Conservation (phyloP, 2,888 invertebrate species). For the Oscheius sp. region DNA sequence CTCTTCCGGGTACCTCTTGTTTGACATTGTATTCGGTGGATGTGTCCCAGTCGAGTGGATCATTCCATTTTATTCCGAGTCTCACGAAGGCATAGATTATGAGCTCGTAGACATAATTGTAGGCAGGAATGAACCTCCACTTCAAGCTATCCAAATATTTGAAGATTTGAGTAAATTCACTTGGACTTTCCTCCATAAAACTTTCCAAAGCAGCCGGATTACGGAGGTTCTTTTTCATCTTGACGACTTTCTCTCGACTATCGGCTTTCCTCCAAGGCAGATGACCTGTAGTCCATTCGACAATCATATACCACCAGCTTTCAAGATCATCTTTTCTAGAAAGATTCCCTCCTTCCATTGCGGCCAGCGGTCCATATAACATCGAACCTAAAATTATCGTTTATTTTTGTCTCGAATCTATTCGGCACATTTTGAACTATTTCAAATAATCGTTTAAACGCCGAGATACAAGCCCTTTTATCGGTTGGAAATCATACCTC, state of each 20-base stretch:
- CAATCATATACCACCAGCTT: slow-evolving; percentile 67
- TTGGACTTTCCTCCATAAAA: slow-evolving; percentile 49
- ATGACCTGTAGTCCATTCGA: slow-evolving; percentile 65
- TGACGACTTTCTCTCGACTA: slow-evolving; percentile 58
- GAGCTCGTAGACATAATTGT: slow-evolving; percentile 59
- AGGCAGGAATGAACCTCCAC: slow-evolving; percentile 64
- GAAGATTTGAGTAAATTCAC: slow-evolving; percentile 49
- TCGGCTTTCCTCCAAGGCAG: slow-evolving; percentile 62
- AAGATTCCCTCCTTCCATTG: slow-evolving; percentile 57
- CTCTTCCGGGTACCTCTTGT: slow-evolving; percentile 49
- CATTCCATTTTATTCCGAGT: slow-evolving; percentile 50
- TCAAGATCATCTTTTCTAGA: slow-evolving; percentile 67
- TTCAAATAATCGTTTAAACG: no score
- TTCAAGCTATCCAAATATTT: slow-evolving; percentile 59
- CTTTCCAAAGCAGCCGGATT: slow-evolving; percentile 43
- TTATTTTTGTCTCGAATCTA: no score
- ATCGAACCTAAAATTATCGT: no score
- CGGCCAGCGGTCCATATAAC: slow-evolving; percentile 64
- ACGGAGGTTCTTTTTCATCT: slow-evolving; percentile 55
- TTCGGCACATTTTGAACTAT: no score
- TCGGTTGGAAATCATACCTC: no score
- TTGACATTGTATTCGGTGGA: slow-evolving; percentile 50
- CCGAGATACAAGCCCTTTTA: no score
- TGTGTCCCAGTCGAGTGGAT: slow-evolving; percentile 63
- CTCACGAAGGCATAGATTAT: slow-evolving; percentile 53